A percentile compares a stretch with the other conserved stretches of the same genome.
Evolutionary conservation across 2,113 vertebrate species (phyloP).

Genomic region (Eulemur macaco): DNA sequence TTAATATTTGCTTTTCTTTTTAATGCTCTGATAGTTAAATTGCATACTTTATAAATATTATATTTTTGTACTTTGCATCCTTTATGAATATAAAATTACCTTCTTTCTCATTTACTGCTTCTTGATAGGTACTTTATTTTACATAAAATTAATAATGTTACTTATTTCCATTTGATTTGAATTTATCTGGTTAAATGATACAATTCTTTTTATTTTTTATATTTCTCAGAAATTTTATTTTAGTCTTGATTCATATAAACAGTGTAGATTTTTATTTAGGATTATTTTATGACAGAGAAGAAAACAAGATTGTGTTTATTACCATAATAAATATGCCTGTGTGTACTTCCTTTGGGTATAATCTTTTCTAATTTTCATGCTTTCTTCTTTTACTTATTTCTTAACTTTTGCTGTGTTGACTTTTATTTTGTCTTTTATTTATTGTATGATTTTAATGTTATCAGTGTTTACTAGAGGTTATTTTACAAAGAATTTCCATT

Average conservation of each 20-base stretch:
- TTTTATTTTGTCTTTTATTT: not conserved
- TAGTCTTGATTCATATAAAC: not conserved
- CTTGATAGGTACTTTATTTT: conserved; percentile 8
- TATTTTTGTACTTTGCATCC: not conserved
- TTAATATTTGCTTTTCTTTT: conserved; percentile 21
- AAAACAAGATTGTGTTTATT: not conserved
- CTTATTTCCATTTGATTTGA: not conserved
- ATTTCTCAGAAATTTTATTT: not conserved
- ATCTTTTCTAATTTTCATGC: not conserved
- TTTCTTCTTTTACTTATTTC: not conserved
- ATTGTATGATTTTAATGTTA: not conserved
- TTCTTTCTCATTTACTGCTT: not conserved
- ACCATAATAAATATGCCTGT: not conserved
- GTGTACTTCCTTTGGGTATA: not conserved
- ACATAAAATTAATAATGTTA: not conserved
- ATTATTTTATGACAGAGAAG: not conserved
- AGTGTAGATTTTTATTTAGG: not conserved
- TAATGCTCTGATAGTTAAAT: conserved; percentile 11
- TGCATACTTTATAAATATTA: not conserved
- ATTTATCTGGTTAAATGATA: not conserved
- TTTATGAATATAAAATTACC: conserved; percentile 33
- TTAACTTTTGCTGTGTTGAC: not conserved
- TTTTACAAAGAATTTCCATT: not conserved
- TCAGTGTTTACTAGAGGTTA: not conserved
- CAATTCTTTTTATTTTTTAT: not conserved